Evolutionary conservation across 1,140 invertebrate genomes (phyloP).

Genomic region (Trichonephila clavata): DNA sequence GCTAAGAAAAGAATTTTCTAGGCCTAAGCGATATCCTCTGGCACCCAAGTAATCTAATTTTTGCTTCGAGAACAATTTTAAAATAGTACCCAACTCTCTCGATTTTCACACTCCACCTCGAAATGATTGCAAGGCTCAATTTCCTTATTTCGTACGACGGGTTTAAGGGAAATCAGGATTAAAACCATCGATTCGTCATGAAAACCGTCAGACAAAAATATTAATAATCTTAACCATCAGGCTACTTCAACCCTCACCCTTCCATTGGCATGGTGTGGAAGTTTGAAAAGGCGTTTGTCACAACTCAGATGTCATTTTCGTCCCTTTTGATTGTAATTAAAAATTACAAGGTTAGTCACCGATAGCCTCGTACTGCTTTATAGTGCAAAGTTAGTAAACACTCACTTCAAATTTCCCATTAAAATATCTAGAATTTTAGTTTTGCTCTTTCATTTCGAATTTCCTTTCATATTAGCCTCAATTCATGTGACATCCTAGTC

Average conservation of each 20-base stretch:
- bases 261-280: neutral
- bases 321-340: neutral
- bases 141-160: neutral
- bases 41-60: too few relatives aligned
- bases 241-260: neutral
- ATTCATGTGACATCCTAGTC: too few relatives aligned
- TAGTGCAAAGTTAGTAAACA: neutral
- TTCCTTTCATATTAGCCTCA: too few relatives aligned
- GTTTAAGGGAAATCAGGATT: neutral
- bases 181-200: neutral
- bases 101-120: too few relatives aligned
- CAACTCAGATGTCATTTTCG: neutral
- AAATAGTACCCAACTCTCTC: neutral
- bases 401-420: too few relatives aligned
- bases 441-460: too few relatives aligned
- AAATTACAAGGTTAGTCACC: neutral
- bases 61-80: too few relatives aligned
- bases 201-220: neutral
- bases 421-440: too few relatives aligned
- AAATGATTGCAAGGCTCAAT: neutral
- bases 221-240: neutral
- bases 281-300: neutral
- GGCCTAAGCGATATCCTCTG: too few relatives aligned
- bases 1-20: too few relatives aligned
- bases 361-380: neutral